Conservation (phyloP, 1,140 invertebrate species). For the Cydia amplana region DNA sequence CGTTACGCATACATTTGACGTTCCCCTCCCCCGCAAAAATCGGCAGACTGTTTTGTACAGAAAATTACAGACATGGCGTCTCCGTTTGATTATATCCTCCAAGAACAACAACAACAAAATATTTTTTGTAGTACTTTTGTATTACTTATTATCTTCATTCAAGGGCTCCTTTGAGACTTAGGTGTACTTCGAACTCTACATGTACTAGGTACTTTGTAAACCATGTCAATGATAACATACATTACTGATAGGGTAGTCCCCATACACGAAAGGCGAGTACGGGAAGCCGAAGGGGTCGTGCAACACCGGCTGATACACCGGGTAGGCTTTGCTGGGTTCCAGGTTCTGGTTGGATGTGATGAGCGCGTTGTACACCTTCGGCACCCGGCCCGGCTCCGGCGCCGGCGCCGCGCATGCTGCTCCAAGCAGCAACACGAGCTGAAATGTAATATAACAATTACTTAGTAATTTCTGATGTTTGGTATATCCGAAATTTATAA, state of each 20-base stretch:
- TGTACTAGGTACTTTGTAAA: too few species aligned
- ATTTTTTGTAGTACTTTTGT: too few species aligned
- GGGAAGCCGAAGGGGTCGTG: constrained; percentile 81
- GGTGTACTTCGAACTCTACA: neutral
- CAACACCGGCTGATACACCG: constrained; percentile 85
- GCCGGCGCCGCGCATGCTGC: constrained; percentile 70
- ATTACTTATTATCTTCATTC: too few species aligned
- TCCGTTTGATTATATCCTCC: too few species aligned
- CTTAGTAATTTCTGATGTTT: neutral
- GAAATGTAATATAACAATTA: constrained; percentile 40
- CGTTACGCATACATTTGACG: too few species aligned
- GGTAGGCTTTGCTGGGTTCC: constrained; percentile 85
- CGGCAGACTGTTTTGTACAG: too few species aligned
- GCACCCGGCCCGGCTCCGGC: constrained; percentile 71
- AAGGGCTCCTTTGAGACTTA: too few species aligned
- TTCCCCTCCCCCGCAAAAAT: too few species aligned
- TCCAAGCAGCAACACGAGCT: constrained; percentile 48
- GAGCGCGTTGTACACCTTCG: constrained; percentile 88
- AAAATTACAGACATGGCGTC: too few species aligned
- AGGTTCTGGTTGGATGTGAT: constrained; percentile 87
- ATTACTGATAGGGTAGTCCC: constrained; percentile 58
- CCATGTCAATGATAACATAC: constrained; percentile 47
- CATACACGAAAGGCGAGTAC: constrained; percentile 67
- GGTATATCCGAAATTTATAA: neutral
- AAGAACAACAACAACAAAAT: too few species aligned